Evolutionary conservation across 2,888 invertebrate genomes (phyloP), one percentile per base, ranked within the genome.

Genomic region (Patella depressa): DNA sequence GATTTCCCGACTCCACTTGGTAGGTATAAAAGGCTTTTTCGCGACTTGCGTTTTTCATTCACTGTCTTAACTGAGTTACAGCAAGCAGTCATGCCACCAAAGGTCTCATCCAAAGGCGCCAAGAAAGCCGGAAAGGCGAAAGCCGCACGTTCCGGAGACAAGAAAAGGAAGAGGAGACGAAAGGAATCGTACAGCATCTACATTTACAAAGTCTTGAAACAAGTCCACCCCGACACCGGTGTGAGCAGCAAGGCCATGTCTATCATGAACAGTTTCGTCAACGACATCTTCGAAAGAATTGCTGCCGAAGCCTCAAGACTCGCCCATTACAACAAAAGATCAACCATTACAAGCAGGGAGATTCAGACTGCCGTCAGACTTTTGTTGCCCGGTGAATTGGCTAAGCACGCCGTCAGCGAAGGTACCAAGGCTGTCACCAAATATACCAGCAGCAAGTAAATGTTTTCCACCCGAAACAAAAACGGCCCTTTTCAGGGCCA

Each of bases 371-470:
- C 95, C 0, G 93, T 95, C 0, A 93, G 94, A 70, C 92, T 95
- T 0, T 86, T 95, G 0, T 90, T 95, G 4, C 95, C 95, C 0
- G 95, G 95, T 9, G 95, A 96, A 88, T 89, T 96, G 78, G 94
- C 95, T 0, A 95, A 94, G 80, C 95, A 95, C 89, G 95, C 95
- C 0, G 94, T 87, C 57, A 80, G 79, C 54, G 86, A 86, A 74
- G 85, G 86, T 70, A 87, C 87, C 75, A 88, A 88, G 78, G 86
- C 95, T 15, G 86, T 87, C 70, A 86, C 86, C 76, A 87, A 86
- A 78, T 87, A 86, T 81, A 86, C 85, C 71, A 83, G 82, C 84
- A 83, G 84, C 80, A 84, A 83, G 78, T 81, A 81, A 79, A 72
- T 29, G 29, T 29, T 29, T 29, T 29, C 29, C 29, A 29, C 29